Evolutionary conservation across 1,140 invertebrate species (phyloP), one percentile per base, ranked within the genome.

Genomic region (Medauroidea extradentata): DNA sequence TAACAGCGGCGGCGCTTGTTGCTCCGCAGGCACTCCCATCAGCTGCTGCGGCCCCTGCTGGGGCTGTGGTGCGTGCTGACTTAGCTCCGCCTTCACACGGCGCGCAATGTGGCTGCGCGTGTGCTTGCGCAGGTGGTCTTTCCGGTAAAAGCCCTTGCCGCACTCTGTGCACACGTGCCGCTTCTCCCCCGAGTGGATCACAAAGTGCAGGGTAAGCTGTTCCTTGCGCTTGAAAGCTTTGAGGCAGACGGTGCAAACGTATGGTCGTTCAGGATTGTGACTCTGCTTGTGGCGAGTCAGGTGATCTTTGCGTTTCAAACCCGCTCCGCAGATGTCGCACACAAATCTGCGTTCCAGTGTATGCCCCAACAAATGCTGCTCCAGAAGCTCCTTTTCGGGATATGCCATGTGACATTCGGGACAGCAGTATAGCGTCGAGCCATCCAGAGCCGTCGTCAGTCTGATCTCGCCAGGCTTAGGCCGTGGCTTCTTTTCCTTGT

Each of bases 391-490:
- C 49, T 88, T 83, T 68, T 92, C 89, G 0, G 89, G 88, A 69
- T 91, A 91, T 21, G 89, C 87, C 85, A 92, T 86, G 71, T 93
- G 88, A 67, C 90, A 92, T 67, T 91, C 89, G 3, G 90, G 89
- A 69, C 90, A 92, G 69, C 90, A 90, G 67, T 90, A 92, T 0
- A 93, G 70, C 0, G 89, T 89, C 23, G 88, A 89, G 1, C 90
- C 90, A 66, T 92, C 90, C 19, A 91, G 71, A 1, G 89, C 89
- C 2, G 89, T 91, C 0, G 88, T 89, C 16, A 93, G 74, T 42
- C 88, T 80, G 61, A 91, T 90, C 75, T 91, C 89, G 11, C 89
- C 89, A 0, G 90, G 89, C 67, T 90, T 90, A 0, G 89, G 87
- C 39, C 88, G 75, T 0, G 86, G 86, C 65, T 91, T 90, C 63